phyloP scores from a whole-genome alignment of 2,888 invertebrate genomes.

The Meliscaeva auricollis region DNA sequence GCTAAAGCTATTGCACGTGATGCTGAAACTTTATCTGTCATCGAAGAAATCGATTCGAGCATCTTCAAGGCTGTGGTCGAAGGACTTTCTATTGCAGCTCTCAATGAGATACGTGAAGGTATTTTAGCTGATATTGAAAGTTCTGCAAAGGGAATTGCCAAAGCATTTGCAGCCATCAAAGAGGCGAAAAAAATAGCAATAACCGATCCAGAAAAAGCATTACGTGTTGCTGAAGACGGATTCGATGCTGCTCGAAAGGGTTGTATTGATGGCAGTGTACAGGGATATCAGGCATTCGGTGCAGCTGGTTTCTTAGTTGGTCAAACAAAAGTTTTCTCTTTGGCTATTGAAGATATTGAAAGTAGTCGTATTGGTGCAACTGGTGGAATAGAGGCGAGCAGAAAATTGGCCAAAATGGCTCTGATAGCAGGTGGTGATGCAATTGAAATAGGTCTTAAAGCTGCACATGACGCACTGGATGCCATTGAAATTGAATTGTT shows the following conservation, averaged over 20 bases:
- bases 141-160: not conserved
- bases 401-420: conserved; percentile 3
- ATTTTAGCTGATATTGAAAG: not conserved
- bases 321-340: conserved; percentile 2
- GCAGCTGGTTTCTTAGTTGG: conserved; percentile 10
- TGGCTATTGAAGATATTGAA: conserved; percentile 16
- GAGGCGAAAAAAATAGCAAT: not conserved
- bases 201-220: not conserved
- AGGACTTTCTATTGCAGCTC: not conserved
- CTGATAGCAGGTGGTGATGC: not conserved
- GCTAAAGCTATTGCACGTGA: not conserved
- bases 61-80: not conserved
- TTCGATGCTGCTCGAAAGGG: not conserved
- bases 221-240: not conserved
- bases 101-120: not conserved
- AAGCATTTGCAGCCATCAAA: not conserved
- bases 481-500: conserved; percentile 2
- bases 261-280: conserved; percentile 11
- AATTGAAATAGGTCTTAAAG: not conserved
- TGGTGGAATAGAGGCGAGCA: not conserved
- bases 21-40: not conserved
- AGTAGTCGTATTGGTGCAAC: conserved; percentile 8
- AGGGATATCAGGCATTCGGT: conserved; percentile 24
- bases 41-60: not conserved
- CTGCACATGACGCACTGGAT: not conserved